Conservation (phyloP, 2,797 vertebrate genomes). For the Sardinella longiceps region DNA sequence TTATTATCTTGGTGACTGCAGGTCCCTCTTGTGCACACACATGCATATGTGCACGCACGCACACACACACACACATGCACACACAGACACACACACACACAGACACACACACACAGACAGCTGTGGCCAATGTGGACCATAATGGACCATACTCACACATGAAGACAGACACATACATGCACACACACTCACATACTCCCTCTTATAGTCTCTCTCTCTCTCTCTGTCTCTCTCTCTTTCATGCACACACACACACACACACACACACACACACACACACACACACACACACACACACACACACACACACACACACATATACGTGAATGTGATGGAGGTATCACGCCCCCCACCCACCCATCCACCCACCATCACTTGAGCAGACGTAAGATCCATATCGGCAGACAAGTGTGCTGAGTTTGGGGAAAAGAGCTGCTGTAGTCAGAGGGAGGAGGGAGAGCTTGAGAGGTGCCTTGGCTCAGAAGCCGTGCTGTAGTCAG, state of each 20-base stretch:
- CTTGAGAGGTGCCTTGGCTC: background rate
- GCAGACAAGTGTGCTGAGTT: constrained; percentile 30
- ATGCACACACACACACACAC: background rate
- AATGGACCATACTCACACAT: background rate
- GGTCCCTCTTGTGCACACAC: background rate
- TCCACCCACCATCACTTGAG: constrained; percentile 16
- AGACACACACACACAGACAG: no score
- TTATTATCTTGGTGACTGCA: background rate
- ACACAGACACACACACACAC: background rate
- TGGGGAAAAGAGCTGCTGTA: background rate
- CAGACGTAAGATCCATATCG: constrained; percentile 39
- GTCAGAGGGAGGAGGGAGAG: background rate
- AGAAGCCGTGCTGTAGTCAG: no score
- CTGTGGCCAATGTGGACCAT: no score
- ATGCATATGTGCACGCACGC: background rate
- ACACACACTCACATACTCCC: background rate
- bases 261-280: background rate
- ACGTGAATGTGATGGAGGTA: background rate
- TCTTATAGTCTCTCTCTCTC: no score
- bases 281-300: constrained; percentile 3
- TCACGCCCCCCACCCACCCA: background rate
- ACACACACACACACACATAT: constrained; percentile 2
- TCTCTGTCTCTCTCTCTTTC: no score
- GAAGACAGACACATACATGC: background rate
- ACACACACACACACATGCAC: background rate